Base-by-base conservation (phyloP, 2,797 vertebrate genomes). In the Chaenodraco wilsoni region DNA sequence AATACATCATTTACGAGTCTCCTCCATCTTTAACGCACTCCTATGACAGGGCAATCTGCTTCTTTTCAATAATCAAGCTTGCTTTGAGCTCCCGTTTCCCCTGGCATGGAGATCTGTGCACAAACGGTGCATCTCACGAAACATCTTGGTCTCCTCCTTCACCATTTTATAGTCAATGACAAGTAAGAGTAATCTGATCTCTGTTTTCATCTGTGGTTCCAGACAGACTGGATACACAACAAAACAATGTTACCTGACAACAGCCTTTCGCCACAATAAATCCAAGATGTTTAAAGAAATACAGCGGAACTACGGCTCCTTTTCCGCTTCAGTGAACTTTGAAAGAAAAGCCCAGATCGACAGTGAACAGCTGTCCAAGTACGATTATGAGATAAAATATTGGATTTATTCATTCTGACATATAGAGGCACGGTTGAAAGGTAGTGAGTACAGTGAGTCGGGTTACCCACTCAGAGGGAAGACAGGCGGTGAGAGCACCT, bases 241-340 rank as follows among this genome's bases (percentile, higher is more conserved):
- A 81, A 81, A 90, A 86, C 87, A 84, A 75, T 72, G 85, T 88
- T 89, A 92, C 86, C 90, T 92, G 90, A 93, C 89, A 91, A 88
- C 84, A 82, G 74, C 79, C 69, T 59, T 82, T 76, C 72, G 37
- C 45, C 76, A 70, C 81, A 88, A 87, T 82, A 83, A 89, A 76
- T 81, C 79, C 88, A 90, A 91, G 78, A 88, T 92, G 88, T 89
- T 72, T 74, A 27, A 73, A 74, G 72, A 76, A 82, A 81, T 19
- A 14, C 81, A 80, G 49, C 65, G 73, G 81, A 86, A 81, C 84
- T 54, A 74, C 43, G 65, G 86, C 70, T 73, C 57, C 69, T 88
- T 92, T 90, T 89, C 77, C 59, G 89, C 85, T 63, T 68, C 41
- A 86, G 78, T 80, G 74, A 82, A 86, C 72, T 81, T 82, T 79